Percentiles rank a stretch among this genome's conserved stretches.
These are phyloP conservation scores for Uloborus diversus DNA, from an alignment of 1,140 invertebrate species.

Conservation along the genomic window DNA sequence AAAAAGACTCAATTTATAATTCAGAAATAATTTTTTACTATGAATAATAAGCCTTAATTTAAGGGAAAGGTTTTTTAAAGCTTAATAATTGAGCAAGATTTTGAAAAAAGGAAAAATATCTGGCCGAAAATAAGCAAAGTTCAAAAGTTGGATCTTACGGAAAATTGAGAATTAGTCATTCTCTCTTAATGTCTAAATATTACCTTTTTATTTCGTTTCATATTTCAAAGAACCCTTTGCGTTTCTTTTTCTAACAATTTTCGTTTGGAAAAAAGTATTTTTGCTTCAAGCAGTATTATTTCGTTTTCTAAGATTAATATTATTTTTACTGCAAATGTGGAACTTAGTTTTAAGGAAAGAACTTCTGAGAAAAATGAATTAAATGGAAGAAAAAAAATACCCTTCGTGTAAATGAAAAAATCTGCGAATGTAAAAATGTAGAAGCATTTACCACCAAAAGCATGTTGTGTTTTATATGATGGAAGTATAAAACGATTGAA, in stretches of 20 bases:
- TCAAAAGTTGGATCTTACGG: no score
- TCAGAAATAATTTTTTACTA: constrained; percentile 37
- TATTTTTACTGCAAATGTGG: not conserved
- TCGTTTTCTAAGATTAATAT: not conserved
- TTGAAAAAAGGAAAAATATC: not conserved
- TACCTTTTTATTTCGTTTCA: no score
- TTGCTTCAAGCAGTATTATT: not conserved
- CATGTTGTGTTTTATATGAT: no score
- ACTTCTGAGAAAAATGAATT: not conserved
- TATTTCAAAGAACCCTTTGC: no score
- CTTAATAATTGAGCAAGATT: not conserved
- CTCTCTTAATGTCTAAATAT: no score
- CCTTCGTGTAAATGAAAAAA: not conserved
- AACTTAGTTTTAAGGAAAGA: not conserved
- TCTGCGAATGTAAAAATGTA: not conserved
- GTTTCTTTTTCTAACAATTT: not conserved
- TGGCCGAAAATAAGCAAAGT: not conserved
- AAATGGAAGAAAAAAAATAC: not conserved
- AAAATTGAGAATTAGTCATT: no score
- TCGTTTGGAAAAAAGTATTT: not conserved
- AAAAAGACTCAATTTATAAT: constrained; percentile 50
- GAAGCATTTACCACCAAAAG: no score
- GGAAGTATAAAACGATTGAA: no score
- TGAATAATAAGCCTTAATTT: constrained; percentile 49
- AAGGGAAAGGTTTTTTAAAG: constrained; percentile 28